phyloP scores from a whole-genome alignment of 2,888 invertebrate species.

The Agrotis segetum region DNA sequence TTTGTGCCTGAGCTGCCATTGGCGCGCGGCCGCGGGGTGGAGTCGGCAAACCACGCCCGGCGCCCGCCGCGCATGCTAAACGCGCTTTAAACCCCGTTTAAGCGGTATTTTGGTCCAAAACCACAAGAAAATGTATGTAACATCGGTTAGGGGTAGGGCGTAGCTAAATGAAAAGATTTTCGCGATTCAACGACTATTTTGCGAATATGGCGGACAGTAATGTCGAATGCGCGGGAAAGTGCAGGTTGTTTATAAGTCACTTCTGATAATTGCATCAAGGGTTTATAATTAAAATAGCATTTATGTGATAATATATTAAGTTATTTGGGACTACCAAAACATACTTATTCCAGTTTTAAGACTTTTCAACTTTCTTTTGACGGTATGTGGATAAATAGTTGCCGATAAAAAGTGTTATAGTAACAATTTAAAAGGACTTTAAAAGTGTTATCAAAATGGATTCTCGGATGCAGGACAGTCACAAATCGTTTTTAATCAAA shows the following conservation, averaged over 20 bases:
- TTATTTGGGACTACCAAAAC: background rate
- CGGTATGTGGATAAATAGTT: conserved; percentile 7
- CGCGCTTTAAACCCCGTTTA: conserved; percentile 89
- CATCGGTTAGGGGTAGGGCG: conserved; percentile 88
- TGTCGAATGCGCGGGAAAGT: conserved; percentile 84
- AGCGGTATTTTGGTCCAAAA: conserved; percentile 90
- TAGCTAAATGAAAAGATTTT: conserved; percentile 89
- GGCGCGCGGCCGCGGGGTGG: conserved; percentile 75
- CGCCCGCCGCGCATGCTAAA: conserved; percentile 87
- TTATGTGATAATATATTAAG: background rate
- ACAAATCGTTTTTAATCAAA: conserved; percentile 96
- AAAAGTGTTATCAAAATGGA: conserved; percentile 65
- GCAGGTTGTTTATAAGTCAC: conserved; percentile 68
- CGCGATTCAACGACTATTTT: conserved; percentile 84
- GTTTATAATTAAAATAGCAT: background rate
- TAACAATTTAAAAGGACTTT: background rate
- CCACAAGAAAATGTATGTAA: conserved; percentile 90
- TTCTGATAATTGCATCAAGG: conserved; percentile 17
- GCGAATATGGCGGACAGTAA: conserved; percentile 87
- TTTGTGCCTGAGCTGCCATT: conserved; percentile 74
- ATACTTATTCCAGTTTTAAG: background rate
- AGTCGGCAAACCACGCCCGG: conserved; percentile 77
- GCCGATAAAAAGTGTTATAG: background rate
- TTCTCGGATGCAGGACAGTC: conserved; percentile 91
- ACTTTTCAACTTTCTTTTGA: conserved; percentile 2